phyloP scores from a whole-genome alignment of 2,888 invertebrate genomes.

The Trichogramma dendrolimi region DNA sequence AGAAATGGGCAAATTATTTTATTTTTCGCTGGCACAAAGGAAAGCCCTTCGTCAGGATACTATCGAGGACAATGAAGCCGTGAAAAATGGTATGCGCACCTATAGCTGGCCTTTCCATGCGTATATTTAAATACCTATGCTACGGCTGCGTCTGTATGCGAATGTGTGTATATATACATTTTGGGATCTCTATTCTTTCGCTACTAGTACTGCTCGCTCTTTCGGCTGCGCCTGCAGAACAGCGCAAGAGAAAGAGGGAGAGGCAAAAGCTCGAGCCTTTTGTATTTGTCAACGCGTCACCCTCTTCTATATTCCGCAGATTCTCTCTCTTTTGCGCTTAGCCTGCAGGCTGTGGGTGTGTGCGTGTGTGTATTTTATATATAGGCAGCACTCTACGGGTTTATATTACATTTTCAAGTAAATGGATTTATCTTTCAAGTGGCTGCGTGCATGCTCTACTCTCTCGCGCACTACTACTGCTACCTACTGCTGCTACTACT shows the following conservation, averaged over 20 bases:
- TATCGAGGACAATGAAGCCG: conserved; percentile 38
- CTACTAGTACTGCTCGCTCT: neutral
- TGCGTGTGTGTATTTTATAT: conserved; percentile 12
- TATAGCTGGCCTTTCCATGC: conserved; percentile 20
- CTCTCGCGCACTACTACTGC: too few relatives aligned
- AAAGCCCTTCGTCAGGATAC: conserved; percentile 32
- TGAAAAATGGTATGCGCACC: conserved; percentile 38
- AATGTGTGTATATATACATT: conserved; percentile 10
- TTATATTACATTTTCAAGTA: conserved; percentile 31
- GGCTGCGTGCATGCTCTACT: neutral
- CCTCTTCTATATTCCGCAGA: neutral
- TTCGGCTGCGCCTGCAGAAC: too few relatives aligned
- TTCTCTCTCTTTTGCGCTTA: too few relatives aligned
- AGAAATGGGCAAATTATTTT: conserved; percentile 32
- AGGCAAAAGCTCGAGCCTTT: conserved; percentile 18
- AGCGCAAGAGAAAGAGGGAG: conserved; percentile 16
- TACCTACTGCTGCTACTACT: too few relatives aligned
- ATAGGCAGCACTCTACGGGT: conserved; percentile 13
- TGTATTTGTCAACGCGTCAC: conserved; percentile 33
- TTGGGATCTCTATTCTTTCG: conserved; percentile 32
- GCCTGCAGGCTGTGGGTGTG: neutral
- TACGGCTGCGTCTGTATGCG: too few relatives aligned
- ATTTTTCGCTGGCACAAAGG: conserved; percentile 30
- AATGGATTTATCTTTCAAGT: conserved; percentile 27
- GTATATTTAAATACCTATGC: too few relatives aligned